Percentiles rank a stretch among this genome's conserved stretches.
Conservation (phyloP, 2,888 invertebrate species). For the Rotaria magnacalcarata region DNA sequence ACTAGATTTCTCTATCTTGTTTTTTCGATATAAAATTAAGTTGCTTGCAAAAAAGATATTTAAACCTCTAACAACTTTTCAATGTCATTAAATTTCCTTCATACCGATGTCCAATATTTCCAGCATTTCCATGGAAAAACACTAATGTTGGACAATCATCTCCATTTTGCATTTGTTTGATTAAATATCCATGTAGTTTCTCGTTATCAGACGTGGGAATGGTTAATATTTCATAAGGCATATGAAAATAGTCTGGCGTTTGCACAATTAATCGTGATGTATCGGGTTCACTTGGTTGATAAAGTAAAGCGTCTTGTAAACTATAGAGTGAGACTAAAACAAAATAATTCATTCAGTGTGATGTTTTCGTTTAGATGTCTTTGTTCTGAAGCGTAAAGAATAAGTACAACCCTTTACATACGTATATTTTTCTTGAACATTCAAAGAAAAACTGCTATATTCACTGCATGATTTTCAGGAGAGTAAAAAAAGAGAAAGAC, state of each 20-base stretch:
- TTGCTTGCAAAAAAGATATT: too few species aligned
- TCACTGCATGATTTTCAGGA: neutral
- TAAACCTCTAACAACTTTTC: too few species aligned
- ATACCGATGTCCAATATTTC: constrained; percentile 78
- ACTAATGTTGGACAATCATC: constrained; percentile 71
- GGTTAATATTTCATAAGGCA: constrained; percentile 78
- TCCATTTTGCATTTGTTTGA: constrained; percentile 54
- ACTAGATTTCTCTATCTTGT: too few species aligned
- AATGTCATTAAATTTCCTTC: too few species aligned
- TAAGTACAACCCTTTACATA: neutral
- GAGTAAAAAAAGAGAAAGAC: neutral
- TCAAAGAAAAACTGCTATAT: neutral
- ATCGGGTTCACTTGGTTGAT: constrained; percentile 80
- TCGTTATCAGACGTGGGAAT: constrained; percentile 62
- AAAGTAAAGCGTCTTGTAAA: constrained; percentile 65
- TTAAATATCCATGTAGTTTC: constrained; percentile 58
- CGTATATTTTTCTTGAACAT: neutral
- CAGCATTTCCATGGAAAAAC: constrained; percentile 91
- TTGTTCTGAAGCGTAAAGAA: neutral
- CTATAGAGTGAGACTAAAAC: neutral
- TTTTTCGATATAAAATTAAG: too few species aligned
- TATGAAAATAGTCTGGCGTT: constrained; percentile 75
- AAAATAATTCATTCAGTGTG: neutral
- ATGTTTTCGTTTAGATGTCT: neutral
- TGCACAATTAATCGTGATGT: constrained; percentile 82